Conservation (phyloP, 1,140 invertebrate species). For the Eupristina koningsbergeri region DNA sequence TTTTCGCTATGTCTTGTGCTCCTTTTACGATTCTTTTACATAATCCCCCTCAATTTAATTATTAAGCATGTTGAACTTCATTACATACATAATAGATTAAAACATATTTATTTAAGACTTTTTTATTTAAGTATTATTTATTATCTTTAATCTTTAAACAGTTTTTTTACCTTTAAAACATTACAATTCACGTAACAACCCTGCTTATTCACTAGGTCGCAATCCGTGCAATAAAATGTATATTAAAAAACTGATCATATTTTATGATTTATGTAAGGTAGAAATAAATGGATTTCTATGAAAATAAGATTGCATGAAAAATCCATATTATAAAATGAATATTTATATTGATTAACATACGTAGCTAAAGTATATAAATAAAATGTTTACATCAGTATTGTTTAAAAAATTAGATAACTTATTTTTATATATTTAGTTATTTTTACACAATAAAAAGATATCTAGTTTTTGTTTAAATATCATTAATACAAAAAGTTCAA, state of each 20-base stretch:
- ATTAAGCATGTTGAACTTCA: no score
- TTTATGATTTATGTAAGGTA: slow-evolving; percentile 11
- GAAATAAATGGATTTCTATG: slow-evolving; percentile 3
- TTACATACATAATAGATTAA: no score
- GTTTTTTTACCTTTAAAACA: no score
- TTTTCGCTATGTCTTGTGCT: no score
- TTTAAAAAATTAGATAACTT: not conserved
- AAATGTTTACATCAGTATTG: not conserved
- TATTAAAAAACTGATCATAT: not conserved
- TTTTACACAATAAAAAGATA: not conserved
- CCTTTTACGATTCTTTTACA: no score
- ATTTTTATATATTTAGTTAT: not conserved
- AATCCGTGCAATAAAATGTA: not conserved
- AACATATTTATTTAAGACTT: no score
- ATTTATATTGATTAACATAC: not conserved
- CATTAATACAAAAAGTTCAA: not conserved
- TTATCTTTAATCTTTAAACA: no score
- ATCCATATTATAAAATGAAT: not conserved
- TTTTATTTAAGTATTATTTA: no score
- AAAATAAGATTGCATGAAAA: slow-evolving; percentile 26
- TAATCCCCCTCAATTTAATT: no score
- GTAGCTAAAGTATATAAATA: not conserved
- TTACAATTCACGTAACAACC: not conserved
- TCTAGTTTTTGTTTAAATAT: not conserved
- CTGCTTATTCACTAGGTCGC: not conserved